Percentiles rank a stretch among this genome's conserved stretches.
Evolutionary conservation across 2,888 invertebrate genomes (phyloP).

Genomic region (Coelogynopora nodosa): DNA sequence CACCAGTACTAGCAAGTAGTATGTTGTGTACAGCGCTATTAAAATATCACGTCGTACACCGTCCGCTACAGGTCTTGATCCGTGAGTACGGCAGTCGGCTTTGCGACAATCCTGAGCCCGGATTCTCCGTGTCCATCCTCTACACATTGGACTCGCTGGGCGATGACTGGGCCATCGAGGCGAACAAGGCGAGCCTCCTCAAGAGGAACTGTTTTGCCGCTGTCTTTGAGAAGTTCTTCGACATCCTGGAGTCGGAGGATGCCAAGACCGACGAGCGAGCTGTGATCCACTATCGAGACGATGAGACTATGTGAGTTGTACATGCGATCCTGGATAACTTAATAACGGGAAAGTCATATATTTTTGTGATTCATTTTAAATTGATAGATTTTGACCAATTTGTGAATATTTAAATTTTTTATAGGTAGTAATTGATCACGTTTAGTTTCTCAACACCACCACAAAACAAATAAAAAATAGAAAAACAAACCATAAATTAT

Average conservation of each 20-base stretch:
- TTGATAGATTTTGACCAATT: too few relatives aligned
- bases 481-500: too few relatives aligned
- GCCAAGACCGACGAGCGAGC: constrained; percentile 76
- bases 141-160: constrained; percentile 89
- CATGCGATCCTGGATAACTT: too few relatives aligned
- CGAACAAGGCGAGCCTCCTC: constrained; percentile 84
- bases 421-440: too few relatives aligned
- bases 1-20: too few relatives aligned
- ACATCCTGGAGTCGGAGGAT: constrained; percentile 77
- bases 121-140: constrained; percentile 87
- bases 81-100: constrained; percentile 36
- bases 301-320: constrained; percentile 81
- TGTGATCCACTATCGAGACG: constrained; percentile 94
- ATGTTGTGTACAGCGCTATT: too few relatives aligned
- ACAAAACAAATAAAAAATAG: too few relatives aligned
- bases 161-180: constrained; percentile 78
- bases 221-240: constrained; percentile 98
- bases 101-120: constrained; percentile 55
- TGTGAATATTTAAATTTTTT: too few relatives aligned
- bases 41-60: too few relatives aligned
- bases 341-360: too few relatives aligned
- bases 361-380: too few relatives aligned
- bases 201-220: constrained; percentile 98
- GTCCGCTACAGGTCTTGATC: constrained; percentile 65
- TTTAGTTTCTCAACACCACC: too few relatives aligned